Conservation (phyloP, 1,140 invertebrate species). For the Trypoxylus dichotomus region DNA sequence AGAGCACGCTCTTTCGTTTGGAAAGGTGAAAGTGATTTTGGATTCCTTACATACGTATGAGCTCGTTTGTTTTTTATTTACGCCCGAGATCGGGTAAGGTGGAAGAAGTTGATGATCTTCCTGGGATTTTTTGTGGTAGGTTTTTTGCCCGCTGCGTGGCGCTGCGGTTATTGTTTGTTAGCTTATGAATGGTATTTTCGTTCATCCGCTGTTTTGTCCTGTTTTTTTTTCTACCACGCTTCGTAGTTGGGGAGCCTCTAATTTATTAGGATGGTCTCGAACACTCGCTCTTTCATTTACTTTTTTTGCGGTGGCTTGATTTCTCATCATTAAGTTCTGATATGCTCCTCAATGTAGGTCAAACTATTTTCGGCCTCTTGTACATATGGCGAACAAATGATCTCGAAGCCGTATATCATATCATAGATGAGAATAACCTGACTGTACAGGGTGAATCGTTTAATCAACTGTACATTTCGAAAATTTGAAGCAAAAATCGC, state of each 20-base stretch:
- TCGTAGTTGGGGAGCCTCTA: background rate
- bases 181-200: background rate
- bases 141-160: background rate
- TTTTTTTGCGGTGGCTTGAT: background rate
- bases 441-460: no score
- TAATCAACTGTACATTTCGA: no score
- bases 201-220: background rate
- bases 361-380: slow-evolving; percentile 6
- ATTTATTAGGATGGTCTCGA: background rate
- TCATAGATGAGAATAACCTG: background rate
- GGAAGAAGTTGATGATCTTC: background rate
- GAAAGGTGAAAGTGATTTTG: slow-evolving; percentile 16
- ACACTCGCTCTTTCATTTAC: background rate
- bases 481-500: no score
- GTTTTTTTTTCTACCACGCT: background rate
- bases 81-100: background rate
- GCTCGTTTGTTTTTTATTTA: background rate
- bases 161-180: background rate
- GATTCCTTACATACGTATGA: background rate
- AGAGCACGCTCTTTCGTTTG: background rate
- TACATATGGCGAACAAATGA: slow-evolving; percentile 24
- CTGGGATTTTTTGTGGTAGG: background rate
- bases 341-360: background rate
- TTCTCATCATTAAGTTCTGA: background rate
- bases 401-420: background rate